Conservation (phyloP, 2,888 invertebrate species). For the Onchidella celtica region DNA sequence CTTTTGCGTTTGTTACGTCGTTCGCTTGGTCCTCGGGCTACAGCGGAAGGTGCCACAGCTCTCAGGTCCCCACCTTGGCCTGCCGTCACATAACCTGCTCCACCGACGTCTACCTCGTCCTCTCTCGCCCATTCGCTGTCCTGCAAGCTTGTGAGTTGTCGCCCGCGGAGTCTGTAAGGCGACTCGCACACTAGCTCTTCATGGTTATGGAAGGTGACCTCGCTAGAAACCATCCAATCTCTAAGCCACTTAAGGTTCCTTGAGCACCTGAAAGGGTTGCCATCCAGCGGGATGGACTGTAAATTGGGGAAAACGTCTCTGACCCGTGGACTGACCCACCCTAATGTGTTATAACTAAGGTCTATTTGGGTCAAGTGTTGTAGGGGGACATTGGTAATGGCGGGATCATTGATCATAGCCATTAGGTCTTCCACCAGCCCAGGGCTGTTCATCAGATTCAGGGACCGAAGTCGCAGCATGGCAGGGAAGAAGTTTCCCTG, state of each 20-base stretch:
- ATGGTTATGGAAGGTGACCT: conserved; percentile 78
- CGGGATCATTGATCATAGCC: conserved; percentile 45
- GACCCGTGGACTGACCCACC: conserved; percentile 86
- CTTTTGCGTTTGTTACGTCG: conserved; percentile 47
- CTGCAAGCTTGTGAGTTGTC: conserved; percentile 62
- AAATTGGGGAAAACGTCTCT: conserved; percentile 87
- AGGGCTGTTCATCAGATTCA: conserved; percentile 68
- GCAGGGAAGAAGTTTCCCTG: conserved; percentile 61
- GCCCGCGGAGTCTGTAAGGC: conserved; percentile 71
- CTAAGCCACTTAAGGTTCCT: conserved; percentile 77
- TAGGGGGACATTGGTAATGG: conserved; percentile 33
- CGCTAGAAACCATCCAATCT: conserved; percentile 83
- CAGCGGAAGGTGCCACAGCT: background rate
- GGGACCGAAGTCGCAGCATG: conserved; percentile 61
- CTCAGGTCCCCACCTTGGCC: background rate
- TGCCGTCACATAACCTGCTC: background rate
- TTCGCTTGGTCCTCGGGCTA: conserved; percentile 40
- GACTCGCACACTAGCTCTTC: conserved; percentile 80
- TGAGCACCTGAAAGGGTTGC: conserved; percentile 87
- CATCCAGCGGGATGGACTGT: conserved; percentile 85
- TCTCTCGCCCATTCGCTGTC: conserved; percentile 32
- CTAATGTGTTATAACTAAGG: conserved; percentile 85
- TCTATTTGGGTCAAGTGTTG: conserved; percentile 83
- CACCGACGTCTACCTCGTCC: conserved; percentile 6
- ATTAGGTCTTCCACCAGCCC: conserved; percentile 61